Conservation (phyloP, 2,113 vertebrate species). For the Zosterops japonicus region DNA sequence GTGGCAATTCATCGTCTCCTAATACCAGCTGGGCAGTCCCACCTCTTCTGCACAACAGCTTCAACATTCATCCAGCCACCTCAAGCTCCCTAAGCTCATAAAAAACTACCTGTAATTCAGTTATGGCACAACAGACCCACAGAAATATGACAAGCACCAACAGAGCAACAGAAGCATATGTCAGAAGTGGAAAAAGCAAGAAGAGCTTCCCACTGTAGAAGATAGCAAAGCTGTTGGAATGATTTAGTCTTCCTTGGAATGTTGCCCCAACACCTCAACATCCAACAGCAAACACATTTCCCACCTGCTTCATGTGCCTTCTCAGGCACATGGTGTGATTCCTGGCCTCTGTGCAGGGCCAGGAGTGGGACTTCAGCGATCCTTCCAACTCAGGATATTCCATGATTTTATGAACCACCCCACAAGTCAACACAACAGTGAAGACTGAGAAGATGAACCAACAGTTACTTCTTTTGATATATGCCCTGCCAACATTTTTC, state of each 20-base stretch:
- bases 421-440: background rate
- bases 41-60: background rate
- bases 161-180: background rate
- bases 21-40: background rate
- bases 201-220: background rate
- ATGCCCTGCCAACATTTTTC: background rate
- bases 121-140: background rate
- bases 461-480: background rate
- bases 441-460: background rate
- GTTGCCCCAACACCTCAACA: background rate
- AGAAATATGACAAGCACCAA: background rate
- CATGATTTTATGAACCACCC: background rate
- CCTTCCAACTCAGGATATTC: background rate
- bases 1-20: background rate
- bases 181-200: background rate
- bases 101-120: background rate
- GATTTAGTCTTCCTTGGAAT: background rate
- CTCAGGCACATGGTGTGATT: background rate
- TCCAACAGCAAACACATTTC: background rate
- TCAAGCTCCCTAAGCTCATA: background rate
- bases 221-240: background rate
- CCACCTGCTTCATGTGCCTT: background rate
- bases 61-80: background rate
- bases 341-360: background rate
- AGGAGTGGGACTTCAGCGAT: background rate